phyloP scores from a whole-genome alignment of 2,888 invertebrate genomes.

The Polyommatus icarus region DNA sequence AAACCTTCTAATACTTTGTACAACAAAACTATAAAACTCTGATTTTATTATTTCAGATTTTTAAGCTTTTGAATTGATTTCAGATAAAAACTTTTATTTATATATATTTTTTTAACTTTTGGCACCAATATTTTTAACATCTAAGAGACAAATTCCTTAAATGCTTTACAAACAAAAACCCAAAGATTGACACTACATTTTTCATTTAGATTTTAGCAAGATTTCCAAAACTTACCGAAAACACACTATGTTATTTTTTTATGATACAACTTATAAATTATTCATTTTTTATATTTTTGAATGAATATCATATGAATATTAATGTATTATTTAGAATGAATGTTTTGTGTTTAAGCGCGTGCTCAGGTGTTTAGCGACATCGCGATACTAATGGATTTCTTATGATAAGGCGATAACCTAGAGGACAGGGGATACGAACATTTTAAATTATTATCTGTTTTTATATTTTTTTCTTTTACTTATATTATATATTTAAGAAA shows the following conservation, averaged over 20 bases:
- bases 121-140: neutral
- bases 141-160: neutral
- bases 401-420: conserved; percentile 49
- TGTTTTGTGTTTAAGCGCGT: conserved; percentile 50
- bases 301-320: neutral
- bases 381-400: conserved; percentile 59
- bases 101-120: too few relatives aligned
- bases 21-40: too few relatives aligned
- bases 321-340: conserved; percentile 37
- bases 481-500: too few relatives aligned
- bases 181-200: neutral
- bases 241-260: neutral
- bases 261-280: neutral
- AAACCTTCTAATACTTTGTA: too few relatives aligned
- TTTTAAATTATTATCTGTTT: conserved; percentile 20
- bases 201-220: neutral
- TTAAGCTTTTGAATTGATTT: too few relatives aligned
- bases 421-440: conserved; percentile 51
- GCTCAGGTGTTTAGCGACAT: conserved; percentile 57
- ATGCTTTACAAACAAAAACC: neutral
- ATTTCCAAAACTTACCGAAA: neutral
- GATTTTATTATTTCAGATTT: too few relatives aligned
- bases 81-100: neutral
- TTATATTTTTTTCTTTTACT: too few relatives aligned
- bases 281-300: neutral